Percentiles rank a stretch among this genome's conserved stretches.
Evolutionary conservation across 2,888 invertebrate genomes (phyloP).

Genomic region (Nematopogon swammerdamellus): DNA sequence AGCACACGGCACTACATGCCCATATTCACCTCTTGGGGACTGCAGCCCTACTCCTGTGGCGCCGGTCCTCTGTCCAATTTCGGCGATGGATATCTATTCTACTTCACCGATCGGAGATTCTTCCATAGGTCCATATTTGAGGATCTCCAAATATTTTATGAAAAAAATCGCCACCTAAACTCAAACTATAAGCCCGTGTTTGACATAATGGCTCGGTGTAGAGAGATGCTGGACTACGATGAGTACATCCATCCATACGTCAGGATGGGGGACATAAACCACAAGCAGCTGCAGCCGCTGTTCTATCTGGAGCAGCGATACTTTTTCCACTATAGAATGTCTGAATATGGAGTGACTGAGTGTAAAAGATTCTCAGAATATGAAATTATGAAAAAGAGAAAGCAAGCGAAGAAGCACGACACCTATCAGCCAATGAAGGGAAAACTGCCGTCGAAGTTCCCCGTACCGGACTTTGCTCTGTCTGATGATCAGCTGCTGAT

Average conservation of each 20-base stretch:
- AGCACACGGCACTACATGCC: slow-evolving; percentile 10
- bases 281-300: slow-evolving; percentile 15
- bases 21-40: slow-evolving; percentile 13
- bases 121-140: slow-evolving; percentile 11
- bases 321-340: slow-evolving; percentile 8
- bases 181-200: slow-evolving; percentile 10
- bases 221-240: slow-evolving; percentile 14
- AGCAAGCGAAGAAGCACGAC: slow-evolving; percentile 3
- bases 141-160: slow-evolving; percentile 11
- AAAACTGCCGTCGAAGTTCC: slow-evolving; percentile 9
- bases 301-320: slow-evolving; percentile 10
- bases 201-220: slow-evolving; percentile 10
- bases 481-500: slow-evolving; percentile 14
- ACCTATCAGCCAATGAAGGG: slow-evolving; percentile 7
- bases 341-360: slow-evolving; percentile 5
- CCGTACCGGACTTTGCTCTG: slow-evolving; percentile 19
- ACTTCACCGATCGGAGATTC: slow-evolving; percentile 9
- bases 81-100: slow-evolving; percentile 8
- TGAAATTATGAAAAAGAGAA: slow-evolving; percentile 9
- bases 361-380: slow-evolving; percentile 8
- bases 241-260: slow-evolving; percentile 11
- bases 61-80: slow-evolving; percentile 9
- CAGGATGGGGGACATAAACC: slow-evolving; percentile 9
- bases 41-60: slow-evolving; percentile 10
- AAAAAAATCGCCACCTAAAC: slow-evolving; percentile 9